Evolutionary conservation across 1,140 invertebrate genomes (phyloP), one percentile per base, ranked within the genome.

Genomic region (Drosophila kepulauana): DNA sequence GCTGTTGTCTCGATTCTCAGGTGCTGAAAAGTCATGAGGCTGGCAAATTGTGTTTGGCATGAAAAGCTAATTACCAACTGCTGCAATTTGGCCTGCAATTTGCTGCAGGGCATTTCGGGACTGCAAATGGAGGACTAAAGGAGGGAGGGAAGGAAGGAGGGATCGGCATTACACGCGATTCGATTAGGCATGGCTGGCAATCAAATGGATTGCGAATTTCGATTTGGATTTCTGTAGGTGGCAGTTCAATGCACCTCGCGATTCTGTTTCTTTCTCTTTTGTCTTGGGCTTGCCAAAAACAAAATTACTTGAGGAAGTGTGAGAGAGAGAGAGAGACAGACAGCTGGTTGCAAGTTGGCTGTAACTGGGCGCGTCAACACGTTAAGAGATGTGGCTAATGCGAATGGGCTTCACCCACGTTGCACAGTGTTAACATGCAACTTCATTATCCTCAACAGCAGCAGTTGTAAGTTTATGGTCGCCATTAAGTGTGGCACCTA

Each of bases 391-490:
- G 75, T 75, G 46, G 64, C 78, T 86, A 85, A 85, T 85, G 82
- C 72, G 84, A 67, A 65, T 13, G 41, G 48, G 63, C 61, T 74
- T 74, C 84, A 80, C 80, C 84, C 84, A 87, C 84, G 84, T 75
- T 78, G 64, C 54, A 78, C 65, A 71, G 80, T 86, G 82, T 79
- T 82, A 88, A 87, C 84, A 87, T 88, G 80, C 87, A 89, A 84
- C 85, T 88, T 88, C 80, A 88, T 88, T 87, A 88, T 87, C 84
- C 84, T 82, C 76, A 45, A 48, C 71, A 66, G 41, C 59, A 51
- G 61, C 75, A 65, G 58, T 57, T 76, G 72, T 66, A 72, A 72
- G 80, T 78, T 87, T 87, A 87, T 84, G 84, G 77, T 45, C 66
- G 77, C 80, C 80, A 88, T 87, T 87, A 87, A 87, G 46, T 78